Conservation (phyloP, 2,888 invertebrate genomes). For the Apotomis betuletana region DNA sequence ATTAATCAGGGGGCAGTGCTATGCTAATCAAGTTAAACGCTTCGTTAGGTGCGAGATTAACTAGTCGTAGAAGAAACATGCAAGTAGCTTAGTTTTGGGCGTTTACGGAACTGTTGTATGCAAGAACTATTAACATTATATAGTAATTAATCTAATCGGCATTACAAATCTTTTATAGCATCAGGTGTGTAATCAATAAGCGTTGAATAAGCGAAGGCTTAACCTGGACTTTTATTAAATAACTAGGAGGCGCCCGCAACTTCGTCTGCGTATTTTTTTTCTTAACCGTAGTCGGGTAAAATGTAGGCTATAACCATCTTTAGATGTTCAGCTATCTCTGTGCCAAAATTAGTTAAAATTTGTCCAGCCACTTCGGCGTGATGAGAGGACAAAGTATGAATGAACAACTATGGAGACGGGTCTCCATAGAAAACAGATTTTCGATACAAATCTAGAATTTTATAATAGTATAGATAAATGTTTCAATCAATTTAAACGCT, state of each 20-base stretch:
- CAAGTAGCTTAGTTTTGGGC: background rate
- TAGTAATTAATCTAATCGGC: slow-evolving; percentile 32
- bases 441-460: too few relatives aligned
- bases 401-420: too few relatives aligned
- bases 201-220: slow-evolving; percentile 62
- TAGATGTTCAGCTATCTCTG: too few relatives aligned
- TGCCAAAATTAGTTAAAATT: too few relatives aligned
- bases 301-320: too few relatives aligned
- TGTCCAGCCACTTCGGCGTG: too few relatives aligned
- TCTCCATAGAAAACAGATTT: too few relatives aligned
- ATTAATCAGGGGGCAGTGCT: slow-evolving; percentile 61
- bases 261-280: too few relatives aligned
- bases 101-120: too few relatives aligned
- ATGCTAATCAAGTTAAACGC: slow-evolving; percentile 67
- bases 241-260: slow-evolving; percentile 15
- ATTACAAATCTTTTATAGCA: slow-evolving; percentile 37
- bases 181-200: slow-evolving; percentile 51
- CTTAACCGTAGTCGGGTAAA: too few relatives aligned
- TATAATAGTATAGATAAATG: background rate
- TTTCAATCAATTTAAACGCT: slow-evolving; percentile 66
- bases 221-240: slow-evolving; percentile 63
- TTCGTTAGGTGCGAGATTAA: slow-evolving; percentile 62
- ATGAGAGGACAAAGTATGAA: too few relatives aligned
- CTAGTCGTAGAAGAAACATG: slow-evolving; percentile 18
- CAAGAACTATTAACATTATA: too few relatives aligned